These are phyloP conservation scores for Drosophila micromelanica DNA, from an alignment of 1,140 invertebrate species.

Conservation along the genomic window DNA sequence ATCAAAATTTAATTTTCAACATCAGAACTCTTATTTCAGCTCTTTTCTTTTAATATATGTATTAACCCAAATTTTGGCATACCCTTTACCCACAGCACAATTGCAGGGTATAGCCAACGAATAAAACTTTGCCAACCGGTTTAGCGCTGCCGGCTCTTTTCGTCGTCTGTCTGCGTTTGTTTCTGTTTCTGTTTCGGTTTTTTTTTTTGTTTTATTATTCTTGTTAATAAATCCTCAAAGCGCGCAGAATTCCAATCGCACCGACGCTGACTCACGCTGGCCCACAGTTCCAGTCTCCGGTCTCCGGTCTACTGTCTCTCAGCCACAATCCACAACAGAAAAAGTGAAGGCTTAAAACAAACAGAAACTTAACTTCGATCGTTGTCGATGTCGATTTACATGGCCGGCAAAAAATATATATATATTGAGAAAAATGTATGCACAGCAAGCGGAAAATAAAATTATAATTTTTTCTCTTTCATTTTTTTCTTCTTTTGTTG, in stretches of 20 bases:
- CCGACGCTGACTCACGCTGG: conserved; percentile 54
- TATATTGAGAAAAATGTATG: conserved; percentile 21
- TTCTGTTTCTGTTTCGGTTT: conserved; percentile 53
- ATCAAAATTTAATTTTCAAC: no score
- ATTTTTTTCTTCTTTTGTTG: conserved; percentile 13
- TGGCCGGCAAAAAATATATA: conserved; percentile 33
- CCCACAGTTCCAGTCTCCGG: conserved; percentile 32
- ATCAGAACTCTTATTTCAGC: not conserved
- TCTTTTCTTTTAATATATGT: not conserved
- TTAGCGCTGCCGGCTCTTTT: conserved; percentile 46
- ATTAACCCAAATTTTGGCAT: not conserved
- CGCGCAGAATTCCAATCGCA: conserved; percentile 78
- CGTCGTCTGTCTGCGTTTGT: conserved; percentile 38
- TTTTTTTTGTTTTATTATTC: conserved; percentile 66
- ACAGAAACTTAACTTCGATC: conserved; percentile 61
- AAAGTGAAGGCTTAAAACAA: conserved; percentile 74
- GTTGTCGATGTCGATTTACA: conserved; percentile 48
- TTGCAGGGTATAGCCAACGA: conserved; percentile 18
- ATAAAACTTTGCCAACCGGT: conserved; percentile 57
- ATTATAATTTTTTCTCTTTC: conserved; percentile 19
- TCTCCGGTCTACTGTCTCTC: not conserved
- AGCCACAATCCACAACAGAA: conserved; percentile 30
- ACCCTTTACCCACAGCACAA: not conserved
- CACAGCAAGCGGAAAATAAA: conserved; percentile 50
- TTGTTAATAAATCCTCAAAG: conserved; percentile 83